Percentiles rank a stretch among this genome's conserved stretches.
Evolutionary conservation across 2,888 invertebrate species (phyloP).

Genomic region (Tanytarsus gracilentus): DNA sequence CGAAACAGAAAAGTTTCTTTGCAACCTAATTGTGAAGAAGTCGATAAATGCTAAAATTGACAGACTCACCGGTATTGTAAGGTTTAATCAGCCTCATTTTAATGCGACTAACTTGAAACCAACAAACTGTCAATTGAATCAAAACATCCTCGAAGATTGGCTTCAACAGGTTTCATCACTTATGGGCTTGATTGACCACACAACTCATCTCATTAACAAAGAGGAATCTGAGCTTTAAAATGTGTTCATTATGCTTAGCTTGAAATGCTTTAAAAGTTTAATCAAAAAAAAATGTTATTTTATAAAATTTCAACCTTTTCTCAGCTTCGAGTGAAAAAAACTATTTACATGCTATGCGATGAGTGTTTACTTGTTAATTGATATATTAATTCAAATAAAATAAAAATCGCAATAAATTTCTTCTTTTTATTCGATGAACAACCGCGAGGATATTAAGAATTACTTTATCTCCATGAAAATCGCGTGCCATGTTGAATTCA

Average conservation of each 20-base stretch:
- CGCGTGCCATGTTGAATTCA: neutral
- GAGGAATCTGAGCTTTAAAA: constrained; percentile 43
- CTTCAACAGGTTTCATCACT: constrained; percentile 69
- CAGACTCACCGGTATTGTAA: constrained; percentile 78
- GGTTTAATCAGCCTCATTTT: constrained; percentile 56
- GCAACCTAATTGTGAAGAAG: constrained; percentile 75
- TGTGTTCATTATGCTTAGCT: neutral
- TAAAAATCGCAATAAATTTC: too few species aligned
- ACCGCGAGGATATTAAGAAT: too few species aligned
- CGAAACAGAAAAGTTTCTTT: constrained; percentile 86
- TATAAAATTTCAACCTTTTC: too few species aligned
- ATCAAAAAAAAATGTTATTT: neutral
- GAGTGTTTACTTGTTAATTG: too few species aligned
- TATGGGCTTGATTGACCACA: constrained; percentile 85
- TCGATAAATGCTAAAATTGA: constrained; percentile 87
- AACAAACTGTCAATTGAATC: constrained; percentile 46
- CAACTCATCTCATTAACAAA: constrained; percentile 89
- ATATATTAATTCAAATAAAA: too few species aligned
- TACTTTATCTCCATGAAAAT: too few species aligned
- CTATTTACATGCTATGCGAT: too few species aligned
- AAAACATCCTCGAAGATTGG: constrained; percentile 85
- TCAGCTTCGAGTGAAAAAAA: too few species aligned
- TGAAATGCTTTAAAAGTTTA: neutral
- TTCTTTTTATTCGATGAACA: too few species aligned
- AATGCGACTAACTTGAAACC: neutral